These are phyloP conservation scores for Channa maculata DNA, from an alignment of 2,113 vertebrate species.

Conservation along the genomic window DNA sequence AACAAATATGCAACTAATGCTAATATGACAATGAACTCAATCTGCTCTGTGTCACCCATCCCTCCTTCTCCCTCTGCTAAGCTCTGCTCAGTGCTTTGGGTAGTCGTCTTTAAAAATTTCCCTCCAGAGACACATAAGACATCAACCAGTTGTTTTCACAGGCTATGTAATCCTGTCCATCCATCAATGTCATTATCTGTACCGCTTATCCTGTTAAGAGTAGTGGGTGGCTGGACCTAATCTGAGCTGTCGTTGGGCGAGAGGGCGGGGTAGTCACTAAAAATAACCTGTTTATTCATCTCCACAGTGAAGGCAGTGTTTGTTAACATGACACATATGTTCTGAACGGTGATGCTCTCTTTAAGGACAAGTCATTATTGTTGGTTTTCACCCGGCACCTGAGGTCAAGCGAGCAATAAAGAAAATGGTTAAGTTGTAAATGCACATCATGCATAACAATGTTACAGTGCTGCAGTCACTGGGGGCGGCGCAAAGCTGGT, in stretches of 20 bases:
- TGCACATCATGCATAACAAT: slow-evolving; percentile 1
- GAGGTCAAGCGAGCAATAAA: slow-evolving; percentile 1
- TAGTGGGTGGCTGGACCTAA: no score
- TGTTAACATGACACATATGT: neutral
- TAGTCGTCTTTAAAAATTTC: neutral
- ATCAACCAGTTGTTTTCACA: neutral
- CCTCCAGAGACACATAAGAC: neutral
- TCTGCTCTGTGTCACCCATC: no score
- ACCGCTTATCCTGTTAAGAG: no score
- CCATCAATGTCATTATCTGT: no score
- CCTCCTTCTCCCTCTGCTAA: no score
- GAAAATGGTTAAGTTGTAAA: slow-evolving; percentile 4
- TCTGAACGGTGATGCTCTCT: neutral
- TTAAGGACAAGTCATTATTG: neutral
- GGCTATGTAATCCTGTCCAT: no score
- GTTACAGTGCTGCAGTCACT: slow-evolving; percentile 8
- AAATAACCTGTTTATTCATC: neutral
- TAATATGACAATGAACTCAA: no score
- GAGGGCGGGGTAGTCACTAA: no score
- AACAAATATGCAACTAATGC: no score
- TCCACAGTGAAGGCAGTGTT: neutral
- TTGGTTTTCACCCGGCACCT: neutral
- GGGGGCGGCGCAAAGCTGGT: slow-evolving; percentile 27
- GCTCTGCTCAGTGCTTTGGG: no score
- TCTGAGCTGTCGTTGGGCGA: no score